Evolutionary conservation across 2,888 invertebrate species (phyloP), one percentile per base, ranked within the genome.

Genomic region (Oxystoma pomonae): DNA sequence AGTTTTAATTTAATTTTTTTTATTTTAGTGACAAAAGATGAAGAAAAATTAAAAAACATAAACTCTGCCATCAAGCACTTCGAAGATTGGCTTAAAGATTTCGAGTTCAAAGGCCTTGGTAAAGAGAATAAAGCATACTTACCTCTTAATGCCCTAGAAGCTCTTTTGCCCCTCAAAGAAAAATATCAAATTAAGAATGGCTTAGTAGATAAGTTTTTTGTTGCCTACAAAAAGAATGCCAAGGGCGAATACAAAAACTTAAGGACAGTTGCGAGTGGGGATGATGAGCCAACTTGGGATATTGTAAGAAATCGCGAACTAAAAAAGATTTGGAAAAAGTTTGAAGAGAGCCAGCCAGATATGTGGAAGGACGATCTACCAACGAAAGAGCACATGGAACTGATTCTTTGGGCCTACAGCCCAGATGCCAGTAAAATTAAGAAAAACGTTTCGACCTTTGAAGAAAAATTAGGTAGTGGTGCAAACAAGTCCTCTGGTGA

Each of bases 341-440:
- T 85, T 16, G 85, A 89, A 78, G 82, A 85, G n/a, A 84, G 85
- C 16, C 83, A 85, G 55, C 82, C 82, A 0, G 85, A 89, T 71
- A 78, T 90, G 0, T 88, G 88, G 77, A 83, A 84, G 21, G 83
- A 86, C 64, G 89, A 89, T 35, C 83, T 88, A 56, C 91, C 91
- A 0, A 87, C 88, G 0, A 81, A 83, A 52, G 86, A 87, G 61
- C 91, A 92, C 71, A 72, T 89, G 64, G 81, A 87, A 70, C 79
- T 90, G 73, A 84, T 91, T 55, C 81, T 90, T 62, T 91, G 91
- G 90, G 91, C 88, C 0, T 91, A 90, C 73, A 90, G 90, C 57
- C 88, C 90, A 0, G 90, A 91, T 66, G 84, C 86, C 0, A 83
- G 85, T 21, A 86, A 86, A 72, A 82, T 90, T 1, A 91, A 90